These are phyloP conservation scores for Oxystoma pomonae DNA, from an alignment of 2,888 invertebrate genomes.

Conservation along the genomic window DNA sequence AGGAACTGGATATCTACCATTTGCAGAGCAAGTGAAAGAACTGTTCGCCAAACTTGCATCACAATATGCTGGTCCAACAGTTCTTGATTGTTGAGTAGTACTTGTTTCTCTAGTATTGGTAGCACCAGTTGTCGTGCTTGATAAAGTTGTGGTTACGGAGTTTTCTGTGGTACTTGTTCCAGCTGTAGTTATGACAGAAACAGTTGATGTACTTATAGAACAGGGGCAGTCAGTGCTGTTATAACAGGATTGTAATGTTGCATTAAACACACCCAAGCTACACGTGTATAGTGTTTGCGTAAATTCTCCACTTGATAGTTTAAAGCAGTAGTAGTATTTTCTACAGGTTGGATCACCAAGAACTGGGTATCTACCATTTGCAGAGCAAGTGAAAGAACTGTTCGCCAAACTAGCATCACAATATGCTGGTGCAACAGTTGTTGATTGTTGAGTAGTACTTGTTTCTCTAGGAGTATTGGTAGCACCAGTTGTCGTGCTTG, in stretches of 20 bases:
- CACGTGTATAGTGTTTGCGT: not conserved
- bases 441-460: too few species aligned
- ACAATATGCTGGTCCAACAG: not conserved
- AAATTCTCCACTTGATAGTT: slow-evolving; percentile 7
- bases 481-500: slow-evolving; percentile 27
- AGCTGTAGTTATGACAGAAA: not conserved
- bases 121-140: slow-evolving; percentile 19
- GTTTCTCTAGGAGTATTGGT: too few species aligned
- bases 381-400: slow-evolving; percentile 10
- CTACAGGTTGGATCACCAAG: slow-evolving; percentile 21
- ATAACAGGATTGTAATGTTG: not conserved
- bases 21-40: slow-evolving; percentile 12
- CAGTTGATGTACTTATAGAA: slow-evolving; percentile 1
- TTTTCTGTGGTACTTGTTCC: not conserved
- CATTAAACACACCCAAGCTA: not conserved
- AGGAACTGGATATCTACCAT: slow-evolving; percentile 16
- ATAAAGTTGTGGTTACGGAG: slow-evolving; percentile 11
- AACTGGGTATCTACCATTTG: slow-evolving; percentile 17
- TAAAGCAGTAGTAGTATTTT: slow-evolving; percentile 22
- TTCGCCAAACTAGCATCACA: not conserved
- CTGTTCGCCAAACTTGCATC: not conserved
- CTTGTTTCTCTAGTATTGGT: too few species aligned
- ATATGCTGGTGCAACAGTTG: too few species aligned
- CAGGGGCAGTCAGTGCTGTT: not conserved
- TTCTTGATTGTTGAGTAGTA: too few species aligned